Evolutionary conservation across 2,888 invertebrate species (phyloP), one percentile per base, ranked within the genome.

Genomic region (Oithona nana): DNA sequence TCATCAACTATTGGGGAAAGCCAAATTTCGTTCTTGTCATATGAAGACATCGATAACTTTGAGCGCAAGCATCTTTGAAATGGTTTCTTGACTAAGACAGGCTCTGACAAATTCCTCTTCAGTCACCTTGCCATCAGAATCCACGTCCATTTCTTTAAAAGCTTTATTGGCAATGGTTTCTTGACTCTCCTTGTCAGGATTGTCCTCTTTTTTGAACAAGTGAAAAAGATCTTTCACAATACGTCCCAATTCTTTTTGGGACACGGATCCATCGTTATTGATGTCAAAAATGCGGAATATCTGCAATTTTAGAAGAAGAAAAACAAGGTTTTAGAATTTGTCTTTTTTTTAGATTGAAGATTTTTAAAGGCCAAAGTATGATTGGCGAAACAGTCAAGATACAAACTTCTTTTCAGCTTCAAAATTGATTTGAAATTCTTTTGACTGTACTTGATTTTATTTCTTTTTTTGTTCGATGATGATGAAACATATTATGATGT

Each of bases 211-310:
- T 13, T 28, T 29, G 31, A 61, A 28, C 28, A 61, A 49, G 20
- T 51, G 30, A 54, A 54, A 61, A 13, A 61, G 29, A 54, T 61
- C 61, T 30, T 61, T 61, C 6, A 61, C 54, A 20, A 61, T 54
- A 22, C 61, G 26, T 11, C 22, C 29, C 29, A 61, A 22, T 30
- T 61, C 61, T 13, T 28, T 51, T 28, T 30, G 22, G 16, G 28
- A 28, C 8, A 61, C 31, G 20, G 52, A 16, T 26, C 61, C 61
- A 28, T 61, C 61, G 30, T 54, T 51, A 29, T 61, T 52, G 22
- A 61, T 61, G 28, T 61, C 61, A 61, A 61, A 61, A 3, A 61
- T 30, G 28, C 30, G 28, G 28, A 51, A 61, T 24, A 48, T 60
- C 39, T 39, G 39, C 8, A 39, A n/a, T n/a, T n/a, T n/a, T 48